A percentile compares a stretch with the other conserved stretches of the same genome.
Evolutionary conservation across 2,888 invertebrate species (phyloP).

Genomic region (Baccha elongata): DNA sequence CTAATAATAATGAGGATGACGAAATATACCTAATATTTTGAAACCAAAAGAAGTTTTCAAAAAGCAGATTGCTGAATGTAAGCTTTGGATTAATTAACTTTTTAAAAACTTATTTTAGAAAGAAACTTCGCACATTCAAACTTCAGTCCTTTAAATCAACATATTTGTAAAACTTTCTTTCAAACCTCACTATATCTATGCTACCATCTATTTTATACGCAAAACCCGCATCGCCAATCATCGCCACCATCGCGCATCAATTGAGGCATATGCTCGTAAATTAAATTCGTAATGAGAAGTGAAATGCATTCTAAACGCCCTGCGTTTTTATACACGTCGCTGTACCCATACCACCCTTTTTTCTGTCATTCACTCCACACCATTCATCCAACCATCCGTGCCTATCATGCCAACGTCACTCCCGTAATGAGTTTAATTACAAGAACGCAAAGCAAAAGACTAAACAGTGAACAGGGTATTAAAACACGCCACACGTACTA

Average conservation of each 20-base stretch:
- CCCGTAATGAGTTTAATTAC: slow-evolving; percentile 73
- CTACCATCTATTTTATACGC: neutral
- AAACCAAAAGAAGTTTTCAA: too few relatives aligned
- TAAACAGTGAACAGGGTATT: slow-evolving; percentile 55
- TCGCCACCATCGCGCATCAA: slow-evolving; percentile 51
- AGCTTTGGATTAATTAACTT: too few relatives aligned
- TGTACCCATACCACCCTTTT: neutral
- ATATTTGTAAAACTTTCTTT: too few relatives aligned
- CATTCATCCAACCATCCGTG: slow-evolving; percentile 27
- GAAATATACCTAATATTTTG: too few relatives aligned
- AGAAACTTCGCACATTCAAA: too few relatives aligned
- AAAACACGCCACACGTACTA: slow-evolving; percentile 65
- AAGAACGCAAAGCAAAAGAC: slow-evolving; percentile 63
- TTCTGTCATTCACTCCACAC: neutral
- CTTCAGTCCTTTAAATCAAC: too few relatives aligned
- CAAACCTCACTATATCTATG: slow-evolving; percentile 1
- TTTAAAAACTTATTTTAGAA: too few relatives aligned
- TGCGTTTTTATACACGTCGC: slow-evolving; percentile 6
- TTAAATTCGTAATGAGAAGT: slow-evolving; percentile 73
- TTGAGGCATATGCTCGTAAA: slow-evolving; percentile 70
- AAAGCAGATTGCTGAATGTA: too few relatives aligned
- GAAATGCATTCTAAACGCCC: slow-evolving; percentile 67
- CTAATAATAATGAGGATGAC: too few relatives aligned
- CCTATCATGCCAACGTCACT: slow-evolving; percentile 64
- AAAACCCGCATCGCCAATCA: slow-evolving; percentile 22